Evolutionary conservation across 2,797 vertebrate genomes (phyloP).

Genomic region (Arremon aurantiirostris): DNA sequence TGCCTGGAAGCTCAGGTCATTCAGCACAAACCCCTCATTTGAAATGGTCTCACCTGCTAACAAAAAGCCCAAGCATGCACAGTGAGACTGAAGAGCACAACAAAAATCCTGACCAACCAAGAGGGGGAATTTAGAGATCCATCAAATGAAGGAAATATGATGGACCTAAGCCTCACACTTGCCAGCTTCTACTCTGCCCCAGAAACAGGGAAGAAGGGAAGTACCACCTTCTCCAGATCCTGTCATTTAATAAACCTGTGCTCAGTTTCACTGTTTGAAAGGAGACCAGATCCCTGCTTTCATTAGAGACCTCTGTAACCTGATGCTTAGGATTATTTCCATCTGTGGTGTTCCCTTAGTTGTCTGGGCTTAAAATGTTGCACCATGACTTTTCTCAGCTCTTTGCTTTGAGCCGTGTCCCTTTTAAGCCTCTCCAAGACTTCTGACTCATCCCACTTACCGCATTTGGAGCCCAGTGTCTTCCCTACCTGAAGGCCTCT

Average conservation of each 20-base stretch:
- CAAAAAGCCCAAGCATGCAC: background rate
- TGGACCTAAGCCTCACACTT: rapidly evolving
- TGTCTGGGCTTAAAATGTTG: background rate
- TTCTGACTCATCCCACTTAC: background rate
- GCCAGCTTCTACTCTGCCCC: background rate
- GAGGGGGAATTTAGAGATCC: background rate
- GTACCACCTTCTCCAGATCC: background rate
- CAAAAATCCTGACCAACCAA: background rate
- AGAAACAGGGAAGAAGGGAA: background rate
- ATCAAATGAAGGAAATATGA: background rate
- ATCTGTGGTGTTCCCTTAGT: background rate
- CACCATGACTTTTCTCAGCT: background rate
- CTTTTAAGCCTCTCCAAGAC: background rate
- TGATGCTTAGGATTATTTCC: background rate
- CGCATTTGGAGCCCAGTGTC: background rate
- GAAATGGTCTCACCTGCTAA: background rate
- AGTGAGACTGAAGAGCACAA: background rate
- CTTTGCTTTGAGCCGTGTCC: background rate
- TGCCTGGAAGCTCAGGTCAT: background rate
- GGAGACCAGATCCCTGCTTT: background rate
- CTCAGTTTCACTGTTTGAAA: background rate
- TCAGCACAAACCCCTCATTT: background rate
- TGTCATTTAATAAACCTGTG: background rate
- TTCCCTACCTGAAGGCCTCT: background rate
- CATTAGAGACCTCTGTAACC: background rate